Base-by-base conservation (phyloP, 2,888 invertebrate genomes). In the Corythucha ciliata region DNA sequence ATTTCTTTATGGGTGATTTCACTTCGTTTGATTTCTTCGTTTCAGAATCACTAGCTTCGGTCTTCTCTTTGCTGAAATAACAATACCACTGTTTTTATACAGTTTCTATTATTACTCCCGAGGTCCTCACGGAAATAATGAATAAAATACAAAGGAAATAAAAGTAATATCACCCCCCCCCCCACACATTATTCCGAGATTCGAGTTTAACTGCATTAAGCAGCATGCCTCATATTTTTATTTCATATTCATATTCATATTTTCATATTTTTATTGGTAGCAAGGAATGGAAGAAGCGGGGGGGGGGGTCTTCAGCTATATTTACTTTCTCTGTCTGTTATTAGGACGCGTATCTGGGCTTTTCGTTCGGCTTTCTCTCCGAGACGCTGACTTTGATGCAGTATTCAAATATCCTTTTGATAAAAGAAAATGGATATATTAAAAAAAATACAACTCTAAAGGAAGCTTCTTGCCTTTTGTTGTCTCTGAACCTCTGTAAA, bases 31-130 rank as follows among this genome's bases (percentile, higher is more conserved):
- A 8, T 18, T 40, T 32, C 22, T 41, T 46, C 7, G 14, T 20
- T 20, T 55, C 55, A n/a, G 44, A 45, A 39, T 55, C 55, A 41
- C 55, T 44, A n/a, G n/a, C n/a, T n/a, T n/a, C n/a, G n/a, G n/a
- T n/a, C n/a, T n/a, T n/a, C n/a, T n/a, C n/a, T n/a, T n/a, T n/a
- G n/a, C n/a, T n/a, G n/a, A n/a, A n/a, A n/a, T n/a, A n/a, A n/a
- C n/a, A n/a, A n/a, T n/a, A n/a, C n/a, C n/a, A n/a, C n/a, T n/a
- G n/a, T n/a, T n/a, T n/a, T n/a, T 27, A 41, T 52, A n/a, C 29
- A 46, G 33, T 34, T 10, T 8, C 14, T 14, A 8, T 36, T 14
- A 36, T 12, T 40, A 40, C 18, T 40, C n/a, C 8, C 14, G n/a
- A n/a, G n/a, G 41, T 40, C 22, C 6, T 12, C 8, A 40, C 7